phyloP scores from a whole-genome alignment of 2,888 invertebrate genomes.

The Phymatocera aterrima region DNA sequence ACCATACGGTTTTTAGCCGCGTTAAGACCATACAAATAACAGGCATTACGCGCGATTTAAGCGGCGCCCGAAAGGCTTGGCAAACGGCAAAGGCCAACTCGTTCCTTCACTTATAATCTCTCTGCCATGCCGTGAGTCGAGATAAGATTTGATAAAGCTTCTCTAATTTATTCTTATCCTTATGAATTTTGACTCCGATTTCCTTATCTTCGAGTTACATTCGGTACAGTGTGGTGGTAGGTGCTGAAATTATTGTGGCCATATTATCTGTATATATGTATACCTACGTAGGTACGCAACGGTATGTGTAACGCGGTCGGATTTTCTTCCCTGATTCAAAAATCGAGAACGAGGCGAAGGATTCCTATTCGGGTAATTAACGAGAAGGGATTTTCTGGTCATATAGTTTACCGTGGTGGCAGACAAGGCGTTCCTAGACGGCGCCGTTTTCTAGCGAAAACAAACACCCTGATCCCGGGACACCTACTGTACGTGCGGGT shows the following conservation, averaged over 20 bases:
- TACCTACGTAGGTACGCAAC: too few relatives aligned
- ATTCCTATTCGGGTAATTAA: slow-evolving; percentile 16
- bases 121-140: neutral
- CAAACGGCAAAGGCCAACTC: neutral
- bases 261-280: too few relatives aligned
- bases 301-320: neutral
- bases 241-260: too few relatives aligned
- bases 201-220: too few relatives aligned
- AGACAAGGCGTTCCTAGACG: slow-evolving; percentile 40
- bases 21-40: slow-evolving; percentile 33
- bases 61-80: neutral
- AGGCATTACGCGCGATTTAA: slow-evolving; percentile 29
- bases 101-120: neutral
- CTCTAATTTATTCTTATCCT: neutral
- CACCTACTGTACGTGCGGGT: neutral
- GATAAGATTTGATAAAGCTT: slow-evolving; percentile 29
- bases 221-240: too few relatives aligned
- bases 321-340: neutral
- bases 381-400: slow-evolving; percentile 31
- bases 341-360: slow-evolving; percentile 14
- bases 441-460: slow-evolving; percentile 33
- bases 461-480: slow-evolving; percentile 37
- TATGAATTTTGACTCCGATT: neutral
- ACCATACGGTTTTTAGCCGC: slow-evolving; percentile 15
- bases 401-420: slow-evolving; percentile 29